Evolutionary conservation across 2,888 invertebrate genomes (phyloP).

Genomic region (Pristionchus japonicus): DNA sequence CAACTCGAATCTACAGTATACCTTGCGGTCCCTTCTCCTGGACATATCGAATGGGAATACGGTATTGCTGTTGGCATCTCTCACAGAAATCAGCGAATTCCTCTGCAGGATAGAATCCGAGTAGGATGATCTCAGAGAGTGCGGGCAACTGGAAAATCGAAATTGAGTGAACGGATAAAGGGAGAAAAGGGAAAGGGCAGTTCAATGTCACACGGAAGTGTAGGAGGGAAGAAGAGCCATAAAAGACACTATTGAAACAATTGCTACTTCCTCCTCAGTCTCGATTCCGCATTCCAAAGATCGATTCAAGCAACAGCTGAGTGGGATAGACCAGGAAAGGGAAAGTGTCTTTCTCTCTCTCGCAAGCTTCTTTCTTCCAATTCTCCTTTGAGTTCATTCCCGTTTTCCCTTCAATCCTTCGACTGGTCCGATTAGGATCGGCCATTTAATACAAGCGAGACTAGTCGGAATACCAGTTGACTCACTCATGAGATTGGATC

Average conservation of each 20-base stretch:
- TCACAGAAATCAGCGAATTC: slow-evolving; percentile 90
- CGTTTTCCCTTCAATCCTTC: background rate
- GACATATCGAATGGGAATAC: slow-evolving; percentile 81
- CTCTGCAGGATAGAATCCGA: slow-evolving; percentile 90
- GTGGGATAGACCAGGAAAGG: slow-evolving; percentile 28
- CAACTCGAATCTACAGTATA: slow-evolving; percentile 18
- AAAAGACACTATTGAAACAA: background rate
- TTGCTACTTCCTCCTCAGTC: background rate
- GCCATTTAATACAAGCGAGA: background rate
- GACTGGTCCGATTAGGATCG: slow-evolving; percentile 33
- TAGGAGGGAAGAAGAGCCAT: background rate
- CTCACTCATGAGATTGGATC: background rate
- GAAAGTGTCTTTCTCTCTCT: slow-evolving; percentile 5
- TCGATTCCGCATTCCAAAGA: background rate
- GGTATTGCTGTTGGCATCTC: slow-evolving; percentile 78
- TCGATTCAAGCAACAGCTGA: background rate
- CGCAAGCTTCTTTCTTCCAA: background rate
- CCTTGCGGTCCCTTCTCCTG: slow-evolving; percentile 91
- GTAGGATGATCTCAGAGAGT: slow-evolving; percentile 90
- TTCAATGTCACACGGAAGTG: background rate
- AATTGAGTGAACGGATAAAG: background rate
- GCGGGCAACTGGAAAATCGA: slow-evolving; percentile 80
- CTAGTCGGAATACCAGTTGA: slow-evolving; percentile 26
- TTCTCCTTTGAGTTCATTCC: slow-evolving; percentile 3
- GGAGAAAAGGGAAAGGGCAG: no score